Percentiles rank a stretch among this genome's conserved stretches.
Evolutionary conservation across 2,113 vertebrate species (phyloP).

Genomic region (cattle (Bos taurus)): DNA sequence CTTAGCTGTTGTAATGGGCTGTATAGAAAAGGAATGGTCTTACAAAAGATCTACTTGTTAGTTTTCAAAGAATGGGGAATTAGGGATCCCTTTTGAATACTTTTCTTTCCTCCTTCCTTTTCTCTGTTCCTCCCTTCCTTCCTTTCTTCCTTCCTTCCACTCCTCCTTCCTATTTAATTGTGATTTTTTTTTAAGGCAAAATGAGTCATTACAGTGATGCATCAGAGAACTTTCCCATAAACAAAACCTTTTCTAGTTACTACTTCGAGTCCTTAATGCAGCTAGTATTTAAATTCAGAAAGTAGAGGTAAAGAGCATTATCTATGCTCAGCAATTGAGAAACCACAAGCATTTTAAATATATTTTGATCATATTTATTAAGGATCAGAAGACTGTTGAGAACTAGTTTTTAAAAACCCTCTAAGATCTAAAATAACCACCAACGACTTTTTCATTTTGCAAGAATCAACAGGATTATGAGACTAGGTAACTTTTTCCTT

Average conservation of each 20-base stretch:
- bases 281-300: slow-evolving; percentile 33
- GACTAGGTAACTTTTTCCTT: slow-evolving; percentile 58
- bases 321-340: neutral
- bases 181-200: neutral
- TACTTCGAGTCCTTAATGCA: neutral
- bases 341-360: slow-evolving; percentile 31
- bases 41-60: neutral
- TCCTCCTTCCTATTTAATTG: neutral
- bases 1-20: neutral
- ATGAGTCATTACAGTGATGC: neutral
- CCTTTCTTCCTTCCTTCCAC: neutral
- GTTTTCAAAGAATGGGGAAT: neutral
- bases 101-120: neutral
- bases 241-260: neutral
- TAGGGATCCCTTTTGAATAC: neutral
- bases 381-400: slow-evolving; percentile 58
- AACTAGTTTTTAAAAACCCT: slow-evolving; percentile 45
- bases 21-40: neutral
- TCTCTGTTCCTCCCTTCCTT: neutral
- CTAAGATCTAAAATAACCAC: slow-evolving; percentile 49
- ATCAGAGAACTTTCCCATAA: slow-evolving; percentile 31
- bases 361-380: slow-evolving; percentile 64
- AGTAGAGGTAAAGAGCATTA: neutral
- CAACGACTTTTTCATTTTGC: slow-evolving; percentile 56
- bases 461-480: slow-evolving; percentile 68